These are phyloP conservation scores for Eolophus roseicapilla DNA, from an alignment of 2,113 vertebrate species.

Conservation along the genomic window DNA sequence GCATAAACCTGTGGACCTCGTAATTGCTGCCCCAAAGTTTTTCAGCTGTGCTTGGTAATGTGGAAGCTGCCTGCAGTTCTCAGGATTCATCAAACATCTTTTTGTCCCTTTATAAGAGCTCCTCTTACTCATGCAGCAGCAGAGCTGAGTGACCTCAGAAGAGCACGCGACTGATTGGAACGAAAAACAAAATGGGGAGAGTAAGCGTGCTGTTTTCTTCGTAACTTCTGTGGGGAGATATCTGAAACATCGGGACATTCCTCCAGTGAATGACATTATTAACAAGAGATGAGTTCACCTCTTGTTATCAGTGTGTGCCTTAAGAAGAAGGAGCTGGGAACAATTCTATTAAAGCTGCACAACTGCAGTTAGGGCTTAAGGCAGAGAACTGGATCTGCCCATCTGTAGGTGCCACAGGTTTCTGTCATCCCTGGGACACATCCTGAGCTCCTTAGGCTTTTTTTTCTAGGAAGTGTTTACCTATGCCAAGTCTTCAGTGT, in stretches of 20 bases:
- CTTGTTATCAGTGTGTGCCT: accelerated
- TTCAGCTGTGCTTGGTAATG: not conserved
- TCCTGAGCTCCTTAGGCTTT: not conserved
- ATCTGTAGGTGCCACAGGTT: not conserved
- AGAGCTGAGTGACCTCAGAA: not conserved
- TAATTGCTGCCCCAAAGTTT: not conserved
- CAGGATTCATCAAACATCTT: not conserved
- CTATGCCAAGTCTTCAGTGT: not conserved
- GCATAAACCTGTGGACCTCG: not conserved
- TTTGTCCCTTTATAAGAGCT: not conserved
- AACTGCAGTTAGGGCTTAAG: not conserved
- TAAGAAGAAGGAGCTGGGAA: not conserved
- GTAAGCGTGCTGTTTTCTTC: not conserved
- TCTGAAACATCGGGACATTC: not conserved
- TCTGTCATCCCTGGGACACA: not conserved
- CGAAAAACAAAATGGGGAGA: not conserved
- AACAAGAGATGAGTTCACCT: not conserved
- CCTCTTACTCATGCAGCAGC: not conserved
- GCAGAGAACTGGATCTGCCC: not conserved
- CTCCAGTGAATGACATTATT: not conserved
- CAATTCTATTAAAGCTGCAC: not conserved
- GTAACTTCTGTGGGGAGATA: not conserved
- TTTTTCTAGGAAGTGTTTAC: not conserved
- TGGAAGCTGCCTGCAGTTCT: not conserved
- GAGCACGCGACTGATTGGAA: not conserved